Percentiles rank a stretch among this genome's conserved stretches.
Conservation (phyloP, 2,113 vertebrate species). For the Phodopus roborovskii region DNA sequence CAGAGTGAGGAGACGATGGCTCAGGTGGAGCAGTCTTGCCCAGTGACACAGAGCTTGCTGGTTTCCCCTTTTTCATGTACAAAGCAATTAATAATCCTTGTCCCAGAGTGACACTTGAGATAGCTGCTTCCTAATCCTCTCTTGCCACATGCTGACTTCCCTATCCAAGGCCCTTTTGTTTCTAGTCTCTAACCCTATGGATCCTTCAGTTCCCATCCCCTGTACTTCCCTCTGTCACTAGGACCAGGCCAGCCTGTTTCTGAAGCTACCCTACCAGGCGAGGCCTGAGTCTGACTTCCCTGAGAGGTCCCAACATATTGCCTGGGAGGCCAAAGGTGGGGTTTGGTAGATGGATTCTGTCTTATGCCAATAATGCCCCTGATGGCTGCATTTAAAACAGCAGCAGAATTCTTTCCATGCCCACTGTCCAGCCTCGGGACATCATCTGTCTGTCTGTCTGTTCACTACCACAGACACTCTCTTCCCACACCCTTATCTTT, state of each 20-base stretch:
- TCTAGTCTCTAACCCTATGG: not conserved
- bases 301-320: not conserved
- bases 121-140: not conserved
- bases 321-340: not conserved
- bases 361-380: not conserved
- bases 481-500: not conserved
- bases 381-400: not conserved
- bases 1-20: not conserved
- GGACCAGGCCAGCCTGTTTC: not conserved
- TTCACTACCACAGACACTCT: not conserved
- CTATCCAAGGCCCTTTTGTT: not conserved
- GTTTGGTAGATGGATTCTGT: not conserved
- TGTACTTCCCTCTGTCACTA: not conserved
- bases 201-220: not conserved
- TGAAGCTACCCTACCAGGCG: not conserved
- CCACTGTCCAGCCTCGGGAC: not conserved
- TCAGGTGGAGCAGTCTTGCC: too few species aligned
- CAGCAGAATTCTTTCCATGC: not conserved
- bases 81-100: too few species aligned
- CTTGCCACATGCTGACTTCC: not conserved
- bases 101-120: not conserved
- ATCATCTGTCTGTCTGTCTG: not conserved
- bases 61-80: not conserved
- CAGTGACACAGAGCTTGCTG: not conserved
- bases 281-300: not conserved